Evolutionary conservation across 2,113 vertebrate species (phyloP).

Genomic region (Leuciscus idus): DNA sequence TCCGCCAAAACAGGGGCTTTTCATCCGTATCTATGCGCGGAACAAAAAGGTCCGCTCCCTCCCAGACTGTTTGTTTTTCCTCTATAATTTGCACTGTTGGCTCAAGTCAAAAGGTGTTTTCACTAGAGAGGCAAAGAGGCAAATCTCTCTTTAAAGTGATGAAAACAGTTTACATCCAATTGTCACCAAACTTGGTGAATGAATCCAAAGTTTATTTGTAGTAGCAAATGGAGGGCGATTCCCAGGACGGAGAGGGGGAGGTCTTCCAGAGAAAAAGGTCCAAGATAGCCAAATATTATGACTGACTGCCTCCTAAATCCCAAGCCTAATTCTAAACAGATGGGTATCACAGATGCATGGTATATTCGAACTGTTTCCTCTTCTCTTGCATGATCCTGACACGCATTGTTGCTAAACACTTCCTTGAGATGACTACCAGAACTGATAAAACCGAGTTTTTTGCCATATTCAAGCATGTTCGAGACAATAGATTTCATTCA

Average conservation of each 20-base stretch:
- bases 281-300: constrained; percentile 78
- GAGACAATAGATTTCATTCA: constrained; percentile 55
- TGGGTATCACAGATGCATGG: constrained; percentile 59
- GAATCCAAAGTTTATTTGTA: constrained; percentile 64
- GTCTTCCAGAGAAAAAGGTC: constrained; percentile 83
- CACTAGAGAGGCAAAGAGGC: constrained; percentile 66
- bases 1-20: constrained; percentile 55
- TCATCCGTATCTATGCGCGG: constrained; percentile 48
- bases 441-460: constrained; percentile 50
- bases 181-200: constrained; percentile 68
- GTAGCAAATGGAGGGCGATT: constrained; percentile 83
- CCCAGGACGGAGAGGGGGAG: constrained; percentile 87
- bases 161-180: constrained; percentile 72
- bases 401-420: constrained; percentile 55
- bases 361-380: constrained; percentile 52
- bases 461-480: constrained; percentile 48
- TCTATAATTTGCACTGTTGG: constrained; percentile 66
- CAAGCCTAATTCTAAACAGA: constrained; percentile 76
- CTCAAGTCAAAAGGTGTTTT: constrained; percentile 70
- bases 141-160: constrained; percentile 64
- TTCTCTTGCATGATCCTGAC: constrained; percentile 54
- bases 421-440: constrained; percentile 54
- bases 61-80: constrained; percentile 64
- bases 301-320: constrained; percentile 90
- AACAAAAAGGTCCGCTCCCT: constrained; percentile 62